Percentiles rank a stretch among this genome's conserved stretches.
phyloP scores from a whole-genome alignment of 2,888 invertebrate genomes.

The Cinara cedri region DNA sequence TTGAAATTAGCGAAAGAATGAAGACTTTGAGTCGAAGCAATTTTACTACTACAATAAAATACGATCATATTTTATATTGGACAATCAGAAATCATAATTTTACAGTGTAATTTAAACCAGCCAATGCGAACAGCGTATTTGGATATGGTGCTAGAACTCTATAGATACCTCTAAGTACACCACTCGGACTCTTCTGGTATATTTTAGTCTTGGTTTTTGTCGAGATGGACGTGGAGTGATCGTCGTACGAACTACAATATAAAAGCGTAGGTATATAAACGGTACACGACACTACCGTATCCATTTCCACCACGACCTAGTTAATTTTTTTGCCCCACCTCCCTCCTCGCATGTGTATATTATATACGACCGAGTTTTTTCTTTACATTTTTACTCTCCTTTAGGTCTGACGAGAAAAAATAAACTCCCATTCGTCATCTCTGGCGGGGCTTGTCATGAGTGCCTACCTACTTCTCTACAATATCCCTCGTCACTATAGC shows the following conservation, averaged over 20 bases:
- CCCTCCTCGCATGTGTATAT: neutral
- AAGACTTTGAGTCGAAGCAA: too few relatives aligned
- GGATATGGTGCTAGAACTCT: too few relatives aligned
- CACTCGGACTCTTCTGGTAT: too few relatives aligned
- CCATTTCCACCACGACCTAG: slow-evolving; percentile 40
- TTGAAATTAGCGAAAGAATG: too few relatives aligned
- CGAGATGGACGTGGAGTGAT: slow-evolving; percentile 10
- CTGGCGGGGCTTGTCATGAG: slow-evolving; percentile 18
- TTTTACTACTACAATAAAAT: too few relatives aligned
- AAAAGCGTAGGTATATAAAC: slow-evolving; percentile 11
- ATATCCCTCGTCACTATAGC: too few relatives aligned
- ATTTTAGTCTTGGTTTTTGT: too few relatives aligned
- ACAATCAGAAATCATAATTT: too few relatives aligned
- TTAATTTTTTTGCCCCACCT: slow-evolving; percentile 13
- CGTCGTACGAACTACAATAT: neutral
- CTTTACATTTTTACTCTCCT: slow-evolving; percentile 22
- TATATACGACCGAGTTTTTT: neutral
- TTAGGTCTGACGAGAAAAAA: slow-evolving; percentile 1
- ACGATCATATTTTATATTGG: too few relatives aligned
- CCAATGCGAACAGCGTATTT: too few relatives aligned
- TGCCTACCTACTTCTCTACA: neutral
- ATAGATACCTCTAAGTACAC: too few relatives aligned
- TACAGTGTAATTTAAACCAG: too few relatives aligned
- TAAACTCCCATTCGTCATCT: slow-evolving; percentile 41
- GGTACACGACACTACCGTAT: slow-evolving; percentile 2